Evolutionary conservation across 1,140 invertebrate genomes (phyloP), one percentile per base, ranked within the genome.

Genomic region (Copidosoma floridanum): DNA sequence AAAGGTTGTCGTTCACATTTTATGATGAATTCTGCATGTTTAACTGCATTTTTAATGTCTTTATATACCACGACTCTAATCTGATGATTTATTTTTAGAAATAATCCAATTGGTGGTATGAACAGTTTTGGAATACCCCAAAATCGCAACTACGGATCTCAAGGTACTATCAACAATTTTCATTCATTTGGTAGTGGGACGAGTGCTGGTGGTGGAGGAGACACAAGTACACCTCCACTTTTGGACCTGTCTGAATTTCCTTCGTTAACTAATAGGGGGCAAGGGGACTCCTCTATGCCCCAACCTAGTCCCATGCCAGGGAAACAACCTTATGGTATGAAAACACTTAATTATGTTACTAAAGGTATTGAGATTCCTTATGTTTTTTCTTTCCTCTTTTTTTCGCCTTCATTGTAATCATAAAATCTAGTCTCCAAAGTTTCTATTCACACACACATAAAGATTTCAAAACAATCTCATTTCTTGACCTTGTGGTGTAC

Each of bases 191-290:
- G 86, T 57, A 75, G 74, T 64, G 77, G 75, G 56, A 80, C 79
- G 16, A 80, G 79, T 60, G 88, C 84, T 46, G 78, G 76, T 61
- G 82, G 80, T 23, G 80, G 79, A 59, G 88, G 84, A 52, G 89
- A 89, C 70, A 86, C 86, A 70, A 88, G 85, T 72, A 91, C 89
- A 71, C 91, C 91, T 44, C 88, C 91, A 58, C 82, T 93, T 56
- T 82, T 94, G 67, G 93, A 95, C 82, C 85, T 92, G 54, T 93
- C 90, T 67, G 92, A 94, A 79, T 95, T 95, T 79, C 93, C 93
- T 64, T 94, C 92, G 61, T 82, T 95, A 72, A 94, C 91, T 67
- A 90, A 89, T 77, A 85, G 89, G 75, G 85, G 87, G 79, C 85
- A 86, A 70, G 84, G 89, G 78, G 87, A 88, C 82, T 88, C 84